Evolutionary conservation across 2,797 vertebrate species (phyloP), one percentile per base, ranked within the genome.

Genomic region (Paguma larvata): DNA sequence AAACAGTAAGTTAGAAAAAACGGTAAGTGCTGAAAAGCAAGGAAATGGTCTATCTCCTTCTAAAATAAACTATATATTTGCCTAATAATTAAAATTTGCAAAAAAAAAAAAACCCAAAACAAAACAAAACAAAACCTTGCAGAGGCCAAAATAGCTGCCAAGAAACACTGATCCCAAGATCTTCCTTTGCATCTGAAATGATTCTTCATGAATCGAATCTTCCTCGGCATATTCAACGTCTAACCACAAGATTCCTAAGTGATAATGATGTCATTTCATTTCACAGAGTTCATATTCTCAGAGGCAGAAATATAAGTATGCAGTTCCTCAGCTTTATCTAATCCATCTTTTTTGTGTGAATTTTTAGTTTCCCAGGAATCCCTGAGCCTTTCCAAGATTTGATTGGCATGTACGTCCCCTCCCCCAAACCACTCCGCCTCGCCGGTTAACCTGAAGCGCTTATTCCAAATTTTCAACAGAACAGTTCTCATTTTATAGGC

Each of bases 241-340:
- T 93, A 67, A 79, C 14, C 48, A 80, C n/a, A 77, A 48, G 67
- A 70, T 72, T 59, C 21, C 63, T 44, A 89, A 78, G 44, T 25
- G 11, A 72, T 34, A 34, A 79, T 5, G 21, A 91, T 10, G 30
- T 63, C 32, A 94, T 95, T 85, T 78, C 83, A 75, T 15, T 30
- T 15, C 21, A 72, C 2, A 2, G 38, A 23, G 77, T 48, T 88
- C 51, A 83, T 77, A 94, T 92, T 79, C 77, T 70, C 59, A 44
- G 84, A 34, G 34, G 16, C 19, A 92, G 85, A 95, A 94, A 94
- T 59, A 67, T 25, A 93, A 91, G 94, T 67, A 94, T 41, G 80
- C 44, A 27, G 18, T 84, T 88, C 59, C 72, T 62, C 41, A 18
- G 9, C 62, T 92, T 80, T 72, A 46, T 38, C 46, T 68, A 95